Evolutionary conservation across 2,113 vertebrate genomes (phyloP), one percentile per base, ranked within the genome.

Genomic region (Strigops habroptila): DNA sequence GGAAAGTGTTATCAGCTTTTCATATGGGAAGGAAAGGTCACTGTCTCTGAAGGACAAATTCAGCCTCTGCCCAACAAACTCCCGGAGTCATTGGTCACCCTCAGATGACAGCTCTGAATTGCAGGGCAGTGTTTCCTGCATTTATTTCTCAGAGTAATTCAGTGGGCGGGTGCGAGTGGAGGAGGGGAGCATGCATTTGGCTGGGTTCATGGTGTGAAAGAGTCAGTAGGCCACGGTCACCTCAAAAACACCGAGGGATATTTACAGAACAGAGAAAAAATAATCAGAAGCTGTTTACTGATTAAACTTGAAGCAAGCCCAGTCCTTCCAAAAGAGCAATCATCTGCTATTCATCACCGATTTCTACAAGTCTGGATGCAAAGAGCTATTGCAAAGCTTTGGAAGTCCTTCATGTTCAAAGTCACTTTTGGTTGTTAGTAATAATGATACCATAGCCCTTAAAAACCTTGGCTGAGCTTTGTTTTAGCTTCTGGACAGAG

Each of bases 301-400:
- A 97, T 97, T 97, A 97, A 96, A 96, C 65, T 92, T 73, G 92
- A 96, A 96, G 96, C 91, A 91, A 94, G 77, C 96, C 86, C 95
- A 96, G 91, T 23, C 81, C 94, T 93, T 97, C 96, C 96, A 96
- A 93, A 96, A 96, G 88, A 96, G 91, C 86, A 96, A 97, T 96
- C 96, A 97, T 96, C 93, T 89, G 91, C 96, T 96, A 97, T 97
- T 97, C 96, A 96, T 97, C 88, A 96, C 82, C n/a, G 84, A 94
- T 65, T 77, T 73, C 82, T 97, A 88, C 92, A 93, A 93, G 95
- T 92, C 80, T 91, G 90, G 86, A 88, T 94, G 86, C 70, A 91
- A 91, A 63, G 78, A 55, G 86, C 86, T 95, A 41, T 55, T 82
- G 86, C 41, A 73, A 30, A 96, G 86, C 62, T 91, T 25, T 21